A percentile compares a stretch with the other conserved stretches of the same genome.
These are phyloP conservation scores for Cepaea hortensis DNA, from an alignment of 2,888 invertebrate species.

Conservation along the genomic window DNA sequence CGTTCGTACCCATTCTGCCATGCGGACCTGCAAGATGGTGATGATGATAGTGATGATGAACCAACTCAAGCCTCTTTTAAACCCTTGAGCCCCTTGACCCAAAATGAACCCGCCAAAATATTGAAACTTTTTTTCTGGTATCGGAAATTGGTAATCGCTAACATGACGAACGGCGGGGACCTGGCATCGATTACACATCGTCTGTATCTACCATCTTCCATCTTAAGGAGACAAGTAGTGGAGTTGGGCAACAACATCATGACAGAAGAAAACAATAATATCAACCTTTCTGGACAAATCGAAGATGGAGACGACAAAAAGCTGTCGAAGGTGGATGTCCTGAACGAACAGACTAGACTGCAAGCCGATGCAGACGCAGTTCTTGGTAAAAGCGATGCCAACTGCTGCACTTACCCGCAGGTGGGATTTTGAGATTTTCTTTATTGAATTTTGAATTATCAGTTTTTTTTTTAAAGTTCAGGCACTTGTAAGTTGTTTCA, in stretches of 20 bases:
- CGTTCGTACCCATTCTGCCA: no score
- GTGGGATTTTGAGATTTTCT: no score
- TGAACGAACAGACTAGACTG: slow-evolving; percentile 87
- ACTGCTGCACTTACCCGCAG: slow-evolving; percentile 90
- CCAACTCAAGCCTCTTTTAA: no score
- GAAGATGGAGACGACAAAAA: slow-evolving; percentile 78
- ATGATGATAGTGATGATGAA: no score
- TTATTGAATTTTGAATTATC: background rate
- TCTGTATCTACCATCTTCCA: background rate
- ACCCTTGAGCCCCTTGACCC: no score
- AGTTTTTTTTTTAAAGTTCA: background rate
- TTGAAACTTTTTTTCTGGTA: no score
- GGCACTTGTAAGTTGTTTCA: no score
- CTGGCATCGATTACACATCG: background rate
- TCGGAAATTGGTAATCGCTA: no score
- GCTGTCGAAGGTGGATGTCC: slow-evolving; percentile 90
- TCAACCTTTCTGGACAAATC: slow-evolving; percentile 41
- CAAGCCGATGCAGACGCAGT: slow-evolving; percentile 94
- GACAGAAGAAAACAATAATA: slow-evolving; percentile 24
- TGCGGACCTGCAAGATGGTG: no score
- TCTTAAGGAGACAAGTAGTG: background rate
- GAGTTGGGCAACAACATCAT: background rate
- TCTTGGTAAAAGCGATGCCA: slow-evolving; percentile 91
- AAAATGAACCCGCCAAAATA: no score
- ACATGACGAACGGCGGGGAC: no score